These are phyloP conservation scores for Ganaspis brasiliensis DNA, from an alignment of 2,888 invertebrate genomes.

Conservation along the genomic window DNA sequence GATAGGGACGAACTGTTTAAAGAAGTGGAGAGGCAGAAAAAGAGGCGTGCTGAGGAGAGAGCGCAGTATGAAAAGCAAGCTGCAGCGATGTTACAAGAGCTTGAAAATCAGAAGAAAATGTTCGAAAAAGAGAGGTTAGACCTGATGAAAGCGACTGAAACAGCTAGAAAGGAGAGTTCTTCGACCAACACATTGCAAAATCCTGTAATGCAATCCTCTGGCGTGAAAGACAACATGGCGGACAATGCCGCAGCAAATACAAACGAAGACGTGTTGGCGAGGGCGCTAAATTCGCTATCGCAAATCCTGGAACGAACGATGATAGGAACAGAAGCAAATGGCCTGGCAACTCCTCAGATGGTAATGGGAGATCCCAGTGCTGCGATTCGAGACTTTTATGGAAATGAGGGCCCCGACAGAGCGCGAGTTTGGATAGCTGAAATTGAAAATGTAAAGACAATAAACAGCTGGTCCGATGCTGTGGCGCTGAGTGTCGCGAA, in stretches of 20 bases:
- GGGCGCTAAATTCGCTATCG: background rate
- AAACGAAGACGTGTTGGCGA: background rate
- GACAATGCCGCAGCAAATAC: background rate
- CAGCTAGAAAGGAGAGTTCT: too few species aligned
- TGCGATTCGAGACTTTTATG: background rate
- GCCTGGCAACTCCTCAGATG: background rate
- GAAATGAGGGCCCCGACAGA: background rate
- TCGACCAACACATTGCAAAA: too few species aligned
- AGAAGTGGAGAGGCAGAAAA: background rate
- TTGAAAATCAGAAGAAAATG: background rate
- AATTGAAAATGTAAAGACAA: background rate
- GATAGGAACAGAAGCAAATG: background rate
- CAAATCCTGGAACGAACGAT: background rate
- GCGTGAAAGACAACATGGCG: background rate
- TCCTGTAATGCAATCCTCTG: too few species aligned
- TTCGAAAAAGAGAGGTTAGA: background rate
- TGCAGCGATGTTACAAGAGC: background rate
- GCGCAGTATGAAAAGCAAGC: background rate
- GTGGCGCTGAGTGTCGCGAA: constrained; percentile 46
- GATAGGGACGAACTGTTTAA: background rate
- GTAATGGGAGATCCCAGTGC: background rate
- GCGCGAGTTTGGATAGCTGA: constrained; percentile 41
- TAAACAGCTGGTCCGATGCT: constrained; percentile 32
- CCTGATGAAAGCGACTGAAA: background rate
- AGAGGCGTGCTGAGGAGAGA: background rate